Conservation (phyloP, 92 coral and sea anemone genomes). For the Palythoa heliodiscus region DNA sequence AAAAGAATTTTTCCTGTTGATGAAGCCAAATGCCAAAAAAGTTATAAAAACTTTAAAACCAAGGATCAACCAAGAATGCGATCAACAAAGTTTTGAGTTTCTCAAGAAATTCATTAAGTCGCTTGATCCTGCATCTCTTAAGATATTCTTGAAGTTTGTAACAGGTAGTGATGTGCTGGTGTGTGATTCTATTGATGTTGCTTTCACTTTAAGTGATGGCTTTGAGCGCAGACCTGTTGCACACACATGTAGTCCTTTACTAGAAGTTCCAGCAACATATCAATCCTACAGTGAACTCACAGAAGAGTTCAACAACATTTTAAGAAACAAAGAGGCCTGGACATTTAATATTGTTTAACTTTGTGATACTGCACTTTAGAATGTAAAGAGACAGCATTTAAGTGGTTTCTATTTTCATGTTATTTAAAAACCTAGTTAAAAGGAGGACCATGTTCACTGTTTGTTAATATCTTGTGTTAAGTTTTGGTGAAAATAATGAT, state of each 20-base stretch:
- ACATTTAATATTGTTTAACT: conserved; percentile 51
- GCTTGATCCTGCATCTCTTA: conserved; percentile 9
- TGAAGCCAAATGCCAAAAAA: conserved; percentile 5
- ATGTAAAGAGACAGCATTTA: conserved; percentile 6
- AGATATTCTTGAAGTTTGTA: conserved; percentile 20
- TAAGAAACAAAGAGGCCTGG: conserved; percentile 51
- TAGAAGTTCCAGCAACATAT: conserved; percentile 60
- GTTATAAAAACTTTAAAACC: background rate
- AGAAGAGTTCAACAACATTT: conserved; percentile 55
- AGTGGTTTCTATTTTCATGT: background rate
- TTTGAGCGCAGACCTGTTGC: conserved; percentile 31
- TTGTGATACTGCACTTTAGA: conserved; percentile 21
- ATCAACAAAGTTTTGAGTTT: conserved; percentile 1
- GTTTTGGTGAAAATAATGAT: conserved; percentile 4
- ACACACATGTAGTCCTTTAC: conserved; percentile 51
- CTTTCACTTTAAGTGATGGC: conserved; percentile 13
- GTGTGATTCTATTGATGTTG: background rate
- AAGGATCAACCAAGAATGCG: background rate
- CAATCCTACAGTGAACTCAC: conserved; percentile 55
- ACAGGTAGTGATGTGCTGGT: conserved; percentile 26
- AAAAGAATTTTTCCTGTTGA: conserved; percentile 47
- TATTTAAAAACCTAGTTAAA: background rate
- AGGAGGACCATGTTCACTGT: background rate
- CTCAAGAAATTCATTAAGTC: conserved; percentile 17
- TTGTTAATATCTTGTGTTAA: conserved; percentile 1